Percentiles rank a stretch among this genome's conserved stretches.
These are phyloP conservation scores for Spodoptera littoralis DNA, from an alignment of 2,888 invertebrate genomes.

Conservation along the genomic window DNA sequence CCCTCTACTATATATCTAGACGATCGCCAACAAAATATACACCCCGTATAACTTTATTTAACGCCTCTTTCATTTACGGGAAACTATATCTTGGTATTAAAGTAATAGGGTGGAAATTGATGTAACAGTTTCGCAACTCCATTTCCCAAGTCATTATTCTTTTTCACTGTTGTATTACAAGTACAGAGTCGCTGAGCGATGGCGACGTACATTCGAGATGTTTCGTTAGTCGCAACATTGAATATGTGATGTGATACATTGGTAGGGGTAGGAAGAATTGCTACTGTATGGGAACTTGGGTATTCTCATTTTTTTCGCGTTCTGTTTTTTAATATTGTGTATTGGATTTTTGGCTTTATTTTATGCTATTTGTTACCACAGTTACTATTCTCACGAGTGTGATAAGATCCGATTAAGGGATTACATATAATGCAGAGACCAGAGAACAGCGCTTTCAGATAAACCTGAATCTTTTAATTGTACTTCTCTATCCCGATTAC, in stretches of 20 bases:
- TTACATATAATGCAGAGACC: too few species aligned
- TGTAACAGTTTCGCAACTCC: conserved; percentile 57
- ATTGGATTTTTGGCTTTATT: too few species aligned
- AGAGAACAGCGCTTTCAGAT: too few species aligned
- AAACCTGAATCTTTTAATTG: too few species aligned
- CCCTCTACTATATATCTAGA: conserved; percentile 54
- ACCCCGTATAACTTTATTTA: conserved; percentile 60
- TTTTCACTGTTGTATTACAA: conserved; percentile 62
- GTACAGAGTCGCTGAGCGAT: conserved; percentile 59
- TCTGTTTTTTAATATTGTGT: conserved; percentile 1
- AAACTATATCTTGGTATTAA: conserved; percentile 18
- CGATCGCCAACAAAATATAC: conserved; percentile 60
- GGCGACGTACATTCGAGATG: conserved; percentile 57
- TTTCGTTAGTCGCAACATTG: conserved; percentile 58
- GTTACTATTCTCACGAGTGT: too few species aligned
- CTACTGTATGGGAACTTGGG: conserved; percentile 7
- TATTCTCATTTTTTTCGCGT: conserved; percentile 16
- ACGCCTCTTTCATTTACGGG: conserved; percentile 21
- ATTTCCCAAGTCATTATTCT: conserved; percentile 63
- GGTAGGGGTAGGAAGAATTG: conserved; percentile 39
- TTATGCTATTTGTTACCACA: too few species aligned
- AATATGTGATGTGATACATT: conserved; percentile 57
- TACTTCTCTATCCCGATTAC: too few species aligned
- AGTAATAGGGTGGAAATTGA: conserved; percentile 43
- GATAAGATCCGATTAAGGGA: too few species aligned